Evolutionary conservation across 2,113 vertebrate species (phyloP).

Genomic region (Tetraodon nigroviridis): DNA sequence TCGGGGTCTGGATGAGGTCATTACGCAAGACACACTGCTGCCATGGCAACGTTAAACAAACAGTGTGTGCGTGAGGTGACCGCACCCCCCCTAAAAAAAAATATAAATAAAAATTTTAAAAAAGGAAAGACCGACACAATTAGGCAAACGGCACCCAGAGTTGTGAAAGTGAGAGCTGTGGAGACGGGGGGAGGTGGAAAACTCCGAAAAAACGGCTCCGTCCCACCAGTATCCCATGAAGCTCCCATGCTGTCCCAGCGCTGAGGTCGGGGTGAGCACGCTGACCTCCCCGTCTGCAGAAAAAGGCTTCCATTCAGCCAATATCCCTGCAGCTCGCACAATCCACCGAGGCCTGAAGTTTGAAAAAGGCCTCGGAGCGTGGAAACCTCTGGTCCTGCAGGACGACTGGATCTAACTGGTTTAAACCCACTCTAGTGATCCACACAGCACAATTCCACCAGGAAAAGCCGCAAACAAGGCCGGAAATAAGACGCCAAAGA

Average conservation of each 20-base stretch:
- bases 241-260: slow-evolving; percentile 29
- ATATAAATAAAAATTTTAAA: too few species aligned
- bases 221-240: slow-evolving; percentile 31
- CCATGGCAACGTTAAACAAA: slow-evolving; percentile 71
- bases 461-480: too few species aligned
- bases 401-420: too few species aligned
- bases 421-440: too few species aligned
- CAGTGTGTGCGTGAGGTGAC: slow-evolving; percentile 44
- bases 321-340: slow-evolving; percentile 12
- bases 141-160: slow-evolving; percentile 24
- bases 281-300: slow-evolving; percentile 15
- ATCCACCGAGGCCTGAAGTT: slow-evolving; percentile 25
- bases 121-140: slow-evolving; percentile 17
- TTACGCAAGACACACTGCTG: slow-evolving; percentile 53
- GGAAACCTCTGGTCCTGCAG: slow-evolving; percentile 12
- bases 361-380: slow-evolving; percentile 29
- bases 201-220: not conserved
- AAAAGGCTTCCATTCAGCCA: slow-evolving; percentile 35
- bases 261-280: slow-evolving; percentile 20
- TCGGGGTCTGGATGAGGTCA: slow-evolving; percentile 63
- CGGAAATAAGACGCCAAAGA: too few species aligned
- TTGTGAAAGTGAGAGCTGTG: slow-evolving; percentile 14
- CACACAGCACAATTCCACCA: too few species aligned
- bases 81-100: slow-evolving; percentile 50
- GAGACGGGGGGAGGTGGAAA: slow-evolving; percentile 16